phyloP scores from a whole-genome alignment of 2,113 vertebrate genomes.

The Thamnophis sirtalis region DNA sequence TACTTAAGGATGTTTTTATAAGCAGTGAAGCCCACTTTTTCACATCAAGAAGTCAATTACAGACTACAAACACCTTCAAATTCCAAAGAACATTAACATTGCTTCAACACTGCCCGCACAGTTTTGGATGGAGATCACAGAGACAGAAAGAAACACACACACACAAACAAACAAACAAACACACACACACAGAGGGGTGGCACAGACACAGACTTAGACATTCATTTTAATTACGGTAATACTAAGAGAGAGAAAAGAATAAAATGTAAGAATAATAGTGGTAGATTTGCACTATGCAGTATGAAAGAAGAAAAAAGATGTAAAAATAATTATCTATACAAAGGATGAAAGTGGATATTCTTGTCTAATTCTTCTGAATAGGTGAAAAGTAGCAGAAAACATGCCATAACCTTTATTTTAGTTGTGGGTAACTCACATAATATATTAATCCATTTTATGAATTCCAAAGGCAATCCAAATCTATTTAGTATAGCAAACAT shows the following conservation, averaged over 20 bases:
- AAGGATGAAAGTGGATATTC: too few relatives aligned
- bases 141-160: too few relatives aligned
- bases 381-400: too few relatives aligned
- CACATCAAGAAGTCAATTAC: neutral
- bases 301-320: neutral
- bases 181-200: accelerated
- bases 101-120: neutral
- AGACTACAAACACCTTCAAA: neutral
- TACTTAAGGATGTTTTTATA: neutral
- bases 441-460: too few relatives aligned
- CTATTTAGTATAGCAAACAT: too few relatives aligned
- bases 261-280: neutral
- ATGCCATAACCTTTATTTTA: too few relatives aligned
- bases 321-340: neutral
- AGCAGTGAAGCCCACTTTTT: neutral
- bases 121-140: neutral
- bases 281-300: neutral
- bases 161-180: accelerated
- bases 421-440: too few relatives aligned
- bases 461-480: too few relatives aligned
- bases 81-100: neutral
- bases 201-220: too few relatives aligned
- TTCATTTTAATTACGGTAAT: neutral
- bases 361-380: too few relatives aligned
- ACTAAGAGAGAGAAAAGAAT: neutral